These are phyloP conservation scores for Siderastrea radians DNA, from an alignment of 92 coral and sea anemone genomes.

Conservation along the genomic window DNA sequence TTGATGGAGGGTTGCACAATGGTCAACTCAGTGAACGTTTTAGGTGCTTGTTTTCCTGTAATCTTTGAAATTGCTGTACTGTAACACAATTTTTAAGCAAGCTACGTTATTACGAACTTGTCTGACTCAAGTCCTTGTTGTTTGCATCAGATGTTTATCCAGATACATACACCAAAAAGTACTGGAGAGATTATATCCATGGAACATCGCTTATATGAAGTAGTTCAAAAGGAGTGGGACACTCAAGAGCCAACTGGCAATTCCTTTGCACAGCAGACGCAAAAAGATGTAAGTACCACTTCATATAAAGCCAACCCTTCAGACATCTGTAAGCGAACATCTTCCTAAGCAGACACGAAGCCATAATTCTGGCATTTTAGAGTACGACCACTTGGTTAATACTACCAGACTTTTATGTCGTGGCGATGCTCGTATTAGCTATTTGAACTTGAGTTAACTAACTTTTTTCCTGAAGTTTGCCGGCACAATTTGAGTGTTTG, in stretches of 20 bases:
- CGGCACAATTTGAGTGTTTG: too few species aligned
- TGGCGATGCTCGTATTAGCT: too few species aligned
- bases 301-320: not conserved
- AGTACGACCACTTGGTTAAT: too few species aligned
- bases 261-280: constrained; percentile 90
- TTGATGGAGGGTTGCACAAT: too few species aligned
- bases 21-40: not conserved
- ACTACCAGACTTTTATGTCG: too few species aligned
- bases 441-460: too few species aligned
- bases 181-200: constrained; percentile 91
- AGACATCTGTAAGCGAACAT: not conserved
- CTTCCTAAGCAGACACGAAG: too few species aligned
- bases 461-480: too few species aligned
- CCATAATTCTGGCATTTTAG: too few species aligned
- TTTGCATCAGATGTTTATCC: constrained; percentile 66
- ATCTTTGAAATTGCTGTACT: too few species aligned
- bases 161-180: constrained; percentile 85
- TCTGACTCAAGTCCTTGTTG: not conserved
- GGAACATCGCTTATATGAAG: constrained; percentile 91
- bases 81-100: too few species aligned
- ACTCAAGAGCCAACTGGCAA: constrained; percentile 84
- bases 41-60: not conserved
- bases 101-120: too few species aligned
- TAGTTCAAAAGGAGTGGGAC: constrained; percentile 95
- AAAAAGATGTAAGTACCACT: constrained; percentile 85